These are phyloP conservation scores for Hirtodrosophila duncani DNA, from an alignment of 2,888 invertebrate genomes.

Conservation along the genomic window DNA sequence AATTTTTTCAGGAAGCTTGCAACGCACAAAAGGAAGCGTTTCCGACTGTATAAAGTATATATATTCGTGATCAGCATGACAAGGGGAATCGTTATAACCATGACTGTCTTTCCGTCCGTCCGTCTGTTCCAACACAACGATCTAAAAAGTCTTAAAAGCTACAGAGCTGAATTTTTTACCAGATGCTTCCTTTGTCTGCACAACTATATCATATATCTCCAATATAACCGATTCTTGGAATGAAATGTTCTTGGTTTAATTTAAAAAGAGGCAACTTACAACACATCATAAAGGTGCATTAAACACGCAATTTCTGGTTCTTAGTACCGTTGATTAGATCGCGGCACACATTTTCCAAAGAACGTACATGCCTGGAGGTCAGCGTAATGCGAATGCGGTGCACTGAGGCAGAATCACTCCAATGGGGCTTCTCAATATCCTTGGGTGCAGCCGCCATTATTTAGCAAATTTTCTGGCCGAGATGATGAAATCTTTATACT, in stretches of 20 bases:
- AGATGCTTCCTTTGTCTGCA: no score
- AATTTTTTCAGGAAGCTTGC: no score
- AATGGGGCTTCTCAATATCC: constrained; percentile 90
- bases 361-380: constrained; percentile 97
- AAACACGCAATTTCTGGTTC: constrained; percentile 96
- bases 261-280: constrained; percentile 35
- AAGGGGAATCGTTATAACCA: no score
- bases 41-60: no score
- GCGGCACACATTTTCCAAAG: constrained; percentile 98
- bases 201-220: no score
- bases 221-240: constrained; percentile 22
- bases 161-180: no score
- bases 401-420: constrained; percentile 90
- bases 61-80: no score
- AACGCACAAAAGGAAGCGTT: no score
- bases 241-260: constrained; percentile 43
- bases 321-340: constrained; percentile 98
- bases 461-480: constrained; percentile 84
- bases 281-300: constrained; percentile 18
- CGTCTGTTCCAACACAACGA: no score
- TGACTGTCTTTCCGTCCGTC: no score
- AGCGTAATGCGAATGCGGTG: constrained; percentile 98
- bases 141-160: no score
- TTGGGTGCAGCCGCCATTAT: constrained; percentile 82
- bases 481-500: constrained; percentile 85